Base-by-base conservation (phyloP, 2,113 vertebrate species). In the Grus americana region DNA sequence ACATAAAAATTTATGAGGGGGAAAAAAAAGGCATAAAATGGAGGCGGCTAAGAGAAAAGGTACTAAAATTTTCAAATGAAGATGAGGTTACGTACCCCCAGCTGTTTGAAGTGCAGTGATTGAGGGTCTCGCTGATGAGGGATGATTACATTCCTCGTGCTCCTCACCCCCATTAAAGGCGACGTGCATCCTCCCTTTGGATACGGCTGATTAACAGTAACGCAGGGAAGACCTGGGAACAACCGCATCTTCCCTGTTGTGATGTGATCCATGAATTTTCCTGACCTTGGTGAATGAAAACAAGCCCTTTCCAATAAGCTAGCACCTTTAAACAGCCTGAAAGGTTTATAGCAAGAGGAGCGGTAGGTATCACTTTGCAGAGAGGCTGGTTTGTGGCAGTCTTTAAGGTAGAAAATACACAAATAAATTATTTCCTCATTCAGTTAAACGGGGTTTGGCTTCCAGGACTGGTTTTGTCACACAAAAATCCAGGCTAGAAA, bases 101-200 rank as follows among this genome's bases (percentile, higher is more conserved):
- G 96, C 96, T 97, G 95, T 68, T 95, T 75, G 75, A 91, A 94
- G 95, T 72, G 68, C 88, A 71, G 90, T 96, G 97, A 97, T 97
- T 97, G 97, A 97, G 88, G 90, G 88, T 49, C 95, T 97, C 13
- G 8, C 91, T 97, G 96, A 97, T 93, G 97, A 97, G 92, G 83
- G 83, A 78, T 95, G 95, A 97, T 94, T 97, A 79, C 94, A 79
- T 54, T 85, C 91, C 92, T 76, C 84, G 76, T 49, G 93, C 83
- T 89, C 62, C 84, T 92, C 83, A 49, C 58, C 82, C 70, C 83
- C 58, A 58, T 66, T 75, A 89, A 72, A 46, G 78, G 72, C 58
- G 19, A 78, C 4, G 36, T 42, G 66, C 84, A 72, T 61, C 88
- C 76, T 95, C 72, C 55, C 46, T 78, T 75, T 92, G 95, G 72